These are phyloP conservation scores for Odocoileus hemionus DNA, from an alignment of 2,113 vertebrate genomes.

Conservation along the genomic window DNA sequence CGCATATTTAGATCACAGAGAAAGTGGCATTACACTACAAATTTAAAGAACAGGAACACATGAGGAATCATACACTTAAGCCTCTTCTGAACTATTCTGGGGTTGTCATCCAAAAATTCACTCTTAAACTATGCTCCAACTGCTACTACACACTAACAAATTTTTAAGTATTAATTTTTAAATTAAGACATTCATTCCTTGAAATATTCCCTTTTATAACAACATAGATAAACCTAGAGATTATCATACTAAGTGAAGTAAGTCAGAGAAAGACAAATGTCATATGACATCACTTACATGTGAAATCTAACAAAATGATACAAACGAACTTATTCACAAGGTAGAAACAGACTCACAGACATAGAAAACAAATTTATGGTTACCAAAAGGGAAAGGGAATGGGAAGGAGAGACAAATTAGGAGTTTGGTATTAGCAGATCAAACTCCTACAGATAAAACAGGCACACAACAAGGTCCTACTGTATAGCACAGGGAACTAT, in stretches of 20 bases:
- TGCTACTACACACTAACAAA: background rate
- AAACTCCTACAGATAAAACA: background rate
- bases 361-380: background rate
- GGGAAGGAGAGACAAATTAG: background rate
- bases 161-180: background rate
- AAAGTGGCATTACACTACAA: background rate
- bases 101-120: background rate
- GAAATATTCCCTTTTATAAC: background rate
- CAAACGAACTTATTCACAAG: background rate
- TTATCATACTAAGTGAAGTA: background rate
- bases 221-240: background rate
- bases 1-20: background rate
- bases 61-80: background rate
- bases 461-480: background rate
- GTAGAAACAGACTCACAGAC: background rate
- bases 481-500: background rate
- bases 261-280: background rate
- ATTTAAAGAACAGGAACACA: background rate
- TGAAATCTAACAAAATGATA: background rate
- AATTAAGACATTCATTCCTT: background rate
- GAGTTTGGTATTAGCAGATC: background rate
- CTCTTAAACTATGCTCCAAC: background rate
- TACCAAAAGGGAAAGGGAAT: background rate
- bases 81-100: background rate
- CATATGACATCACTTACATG: background rate